Base-by-base conservation (phyloP, 2,888 invertebrate species). In the Dynastes maya region DNA sequence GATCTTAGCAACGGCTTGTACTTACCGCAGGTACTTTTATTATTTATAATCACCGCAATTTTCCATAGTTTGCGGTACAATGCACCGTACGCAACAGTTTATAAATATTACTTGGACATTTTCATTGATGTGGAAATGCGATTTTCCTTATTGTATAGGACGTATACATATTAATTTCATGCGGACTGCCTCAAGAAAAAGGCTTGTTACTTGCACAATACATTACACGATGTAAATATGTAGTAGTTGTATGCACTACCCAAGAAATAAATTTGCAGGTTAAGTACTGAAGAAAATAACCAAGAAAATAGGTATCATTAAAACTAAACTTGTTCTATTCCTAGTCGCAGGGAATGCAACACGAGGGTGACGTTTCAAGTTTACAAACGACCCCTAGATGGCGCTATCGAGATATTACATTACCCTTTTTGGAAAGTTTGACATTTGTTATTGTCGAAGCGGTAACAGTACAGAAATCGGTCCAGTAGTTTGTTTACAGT, bases 31-130 rank as follows among this genome's bases (percentile, higher is more conserved):
- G 45, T 45, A 29, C n/a, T 45, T 61, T 45, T 58, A 72, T 61
- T 72, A 72, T 58, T 61, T 72, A 61, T 72, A 61, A 61, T 61
- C 61, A 8, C 61, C 8, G 72, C 72, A 72, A 72, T 72, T 72
- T 72, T 61, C 72, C 40, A 16, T 45, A 72, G 40, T 61, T 72
- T 45, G 9, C 16, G 22, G 61, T 61, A 40, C 61, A 72, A 45
- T 45, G 40, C 61, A 58, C 58, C 6, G 27, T 37, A 6, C 58
- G 58, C 40, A 45, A 40, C 40, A 61, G 53, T 72, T 58, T 37
- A 32, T 32, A 37, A 55, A 37, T 40, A 40, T 9, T 11, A 37
- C 8, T 9, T 22, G 61, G 61, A n/a, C 22, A 51, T 49, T 68
- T 49, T n/a, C 49, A 22, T 49, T 68, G 22, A 68, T 37, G 29